Conservation (phyloP, 1,140 invertebrate species). For the Papilio glaucus region DNA sequence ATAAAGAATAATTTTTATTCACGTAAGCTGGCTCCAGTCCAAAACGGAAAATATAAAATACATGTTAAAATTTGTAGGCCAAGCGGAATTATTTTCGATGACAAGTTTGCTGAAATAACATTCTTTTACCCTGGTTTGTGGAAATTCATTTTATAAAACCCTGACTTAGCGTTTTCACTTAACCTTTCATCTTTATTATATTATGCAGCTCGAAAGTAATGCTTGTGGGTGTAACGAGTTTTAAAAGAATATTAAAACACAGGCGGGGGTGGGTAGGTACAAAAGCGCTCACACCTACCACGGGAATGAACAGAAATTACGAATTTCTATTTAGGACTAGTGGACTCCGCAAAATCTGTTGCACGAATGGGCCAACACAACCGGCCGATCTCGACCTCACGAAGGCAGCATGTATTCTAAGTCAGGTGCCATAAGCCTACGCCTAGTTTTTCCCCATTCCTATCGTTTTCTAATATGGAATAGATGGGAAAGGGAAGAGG, state of each 20-base stretch:
- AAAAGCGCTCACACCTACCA: background rate
- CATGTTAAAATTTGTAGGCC: constrained; percentile 26
- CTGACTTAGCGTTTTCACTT: constrained; percentile 10
- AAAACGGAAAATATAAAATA: constrained; percentile 28
- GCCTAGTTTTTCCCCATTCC: no score
- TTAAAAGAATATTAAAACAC: background rate
- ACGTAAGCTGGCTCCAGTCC: constrained; percentile 11
- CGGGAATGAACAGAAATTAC: background rate
- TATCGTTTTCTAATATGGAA: no score
- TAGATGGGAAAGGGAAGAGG: no score
- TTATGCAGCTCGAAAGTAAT: constrained; percentile 9
- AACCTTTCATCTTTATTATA: constrained; percentile 4
- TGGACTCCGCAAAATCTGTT: no score
- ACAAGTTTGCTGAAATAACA: constrained; percentile 24
- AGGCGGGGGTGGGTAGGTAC: background rate
- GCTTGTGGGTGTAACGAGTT: background rate
- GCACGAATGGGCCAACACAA: no score
- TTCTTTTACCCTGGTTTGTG: constrained; percentile 19
- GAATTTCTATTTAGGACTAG: background rate
- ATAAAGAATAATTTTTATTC: constrained; percentile 16
- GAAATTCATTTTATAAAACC: constrained; percentile 8
- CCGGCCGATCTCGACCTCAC: no score
- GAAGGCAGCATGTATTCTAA: no score
- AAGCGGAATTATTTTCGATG: constrained; percentile 19
- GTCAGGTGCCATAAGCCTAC: no score